phyloP scores from a whole-genome alignment of 2,797 vertebrate genomes.

The Bovichtus variegatus region DNA sequence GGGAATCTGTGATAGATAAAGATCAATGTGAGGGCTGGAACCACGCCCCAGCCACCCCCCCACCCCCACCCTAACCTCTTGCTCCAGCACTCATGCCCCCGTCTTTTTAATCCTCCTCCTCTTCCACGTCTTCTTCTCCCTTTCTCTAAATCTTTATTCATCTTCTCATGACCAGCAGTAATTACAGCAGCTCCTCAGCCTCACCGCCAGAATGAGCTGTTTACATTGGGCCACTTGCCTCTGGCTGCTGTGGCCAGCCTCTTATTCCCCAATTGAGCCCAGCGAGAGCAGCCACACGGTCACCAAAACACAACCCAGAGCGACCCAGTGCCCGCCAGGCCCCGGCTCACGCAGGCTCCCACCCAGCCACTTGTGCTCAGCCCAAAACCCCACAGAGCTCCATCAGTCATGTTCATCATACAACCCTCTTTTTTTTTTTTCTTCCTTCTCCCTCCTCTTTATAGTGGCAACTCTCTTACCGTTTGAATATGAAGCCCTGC shows the following conservation, averaged over 20 bases:
- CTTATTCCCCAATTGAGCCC: slow-evolving; percentile 43
- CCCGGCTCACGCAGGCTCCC: slow-evolving; percentile 19
- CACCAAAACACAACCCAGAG: slow-evolving; percentile 38
- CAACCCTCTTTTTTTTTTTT: not conserved
- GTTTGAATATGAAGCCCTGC: slow-evolving; percentile 49
- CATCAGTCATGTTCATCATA: slow-evolving; percentile 30
- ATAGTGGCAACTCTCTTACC: slow-evolving; percentile 19
- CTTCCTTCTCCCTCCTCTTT: slow-evolving; percentile 18
- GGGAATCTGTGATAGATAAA: slow-evolving; percentile 76
- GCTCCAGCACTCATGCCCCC: slow-evolving; percentile 18
- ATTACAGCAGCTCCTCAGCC: slow-evolving; percentile 70
- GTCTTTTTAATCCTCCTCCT: not conserved
- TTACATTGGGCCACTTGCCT: slow-evolving; percentile 74
- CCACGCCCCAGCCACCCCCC: not conserved
- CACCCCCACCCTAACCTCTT: not conserved
- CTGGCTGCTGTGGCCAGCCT: slow-evolving; percentile 63
- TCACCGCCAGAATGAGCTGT: slow-evolving; percentile 68
- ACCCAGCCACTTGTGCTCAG: slow-evolving; percentile 13
- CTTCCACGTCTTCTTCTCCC: slow-evolving; percentile 34
- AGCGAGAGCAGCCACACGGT: slow-evolving; percentile 58
- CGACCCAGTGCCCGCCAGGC: slow-evolving; percentile 24
- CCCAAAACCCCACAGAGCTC: slow-evolving; percentile 39
- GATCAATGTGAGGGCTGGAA: slow-evolving; percentile 69
- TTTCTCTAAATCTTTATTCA: slow-evolving; percentile 54
- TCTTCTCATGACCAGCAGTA: slow-evolving; percentile 64